These are phyloP conservation scores for Strix uralensis DNA, from an alignment of 2,113 vertebrate species.

Conservation along the genomic window DNA sequence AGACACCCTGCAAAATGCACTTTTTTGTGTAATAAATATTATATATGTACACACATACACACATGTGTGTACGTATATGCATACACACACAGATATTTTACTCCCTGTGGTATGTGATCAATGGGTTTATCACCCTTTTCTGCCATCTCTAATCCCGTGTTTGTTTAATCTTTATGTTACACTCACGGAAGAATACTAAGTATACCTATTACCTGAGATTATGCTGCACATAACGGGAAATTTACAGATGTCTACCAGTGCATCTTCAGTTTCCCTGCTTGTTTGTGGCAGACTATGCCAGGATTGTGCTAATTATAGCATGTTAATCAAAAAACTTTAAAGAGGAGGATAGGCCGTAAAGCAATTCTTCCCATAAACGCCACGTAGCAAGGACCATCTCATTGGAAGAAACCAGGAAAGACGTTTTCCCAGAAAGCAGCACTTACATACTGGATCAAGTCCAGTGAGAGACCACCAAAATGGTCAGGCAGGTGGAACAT, in stretches of 20 bases:
- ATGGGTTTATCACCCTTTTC: not conserved
- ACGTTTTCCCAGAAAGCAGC: not conserved
- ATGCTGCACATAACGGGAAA: not conserved
- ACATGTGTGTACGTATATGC: fast-evolving
- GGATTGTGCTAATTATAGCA: not conserved
- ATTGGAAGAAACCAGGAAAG: not conserved
- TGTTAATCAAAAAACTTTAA: not conserved
- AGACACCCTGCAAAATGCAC: not conserved
- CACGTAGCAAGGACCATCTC: not conserved
- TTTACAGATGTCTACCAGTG: not conserved
- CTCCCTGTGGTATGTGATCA: not conserved
- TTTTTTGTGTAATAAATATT: not conserved
- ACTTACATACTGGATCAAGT: not conserved
- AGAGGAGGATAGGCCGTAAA: not conserved
- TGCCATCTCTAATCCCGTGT: not conserved
- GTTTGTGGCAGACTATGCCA: not conserved
- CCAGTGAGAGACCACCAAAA: not conserved
- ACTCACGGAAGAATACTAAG: not conserved
- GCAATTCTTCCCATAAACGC: not conserved
- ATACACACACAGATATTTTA: not conserved
- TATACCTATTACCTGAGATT: not conserved
- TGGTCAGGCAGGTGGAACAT: not conserved
- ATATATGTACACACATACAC: not conserved
- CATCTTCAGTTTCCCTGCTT: not conserved
- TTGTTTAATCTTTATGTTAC: not conserved